Evolutionary conservation across 92 coral and sea anemone species (phyloP), one percentile per base, ranked within the genome.

Genomic region (Epizoanthus scotinus): DNA sequence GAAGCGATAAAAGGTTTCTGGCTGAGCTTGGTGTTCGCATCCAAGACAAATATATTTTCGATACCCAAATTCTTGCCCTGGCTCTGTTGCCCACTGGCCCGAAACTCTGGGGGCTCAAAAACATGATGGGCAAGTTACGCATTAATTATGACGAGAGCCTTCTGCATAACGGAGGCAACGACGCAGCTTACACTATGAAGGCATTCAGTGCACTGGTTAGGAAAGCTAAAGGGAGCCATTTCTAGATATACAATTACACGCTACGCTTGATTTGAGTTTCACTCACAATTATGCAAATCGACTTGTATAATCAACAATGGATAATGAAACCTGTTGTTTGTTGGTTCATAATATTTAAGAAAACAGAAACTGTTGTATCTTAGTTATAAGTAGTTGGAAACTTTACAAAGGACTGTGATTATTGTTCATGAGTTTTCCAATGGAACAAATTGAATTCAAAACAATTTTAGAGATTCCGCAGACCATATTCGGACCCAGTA

Each of bases 141-240:
- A 86, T 88, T 38, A 6, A 34, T 8, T 91, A 21, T 59, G 82
- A 85, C 4, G 88, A 85, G 61, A 79, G 36, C 9, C 38, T 70
- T 72, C 79, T 91, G 34, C 94, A 91, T 61, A 91, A 91, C 42
- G 88, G 87, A 25, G 93, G 85, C 6, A 86, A 87, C 72, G 93
- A 90, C 52, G 93, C 90, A 15, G 59, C 24, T 40, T 87, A 87
- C 70, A 87, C 94, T 55, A 82, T 84, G 89, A 22, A 87, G 19
- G 90, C 77, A 6, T 91, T 91, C 72, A 66, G 77, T 8, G 81
- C 74, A 15, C 87, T 89, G 20, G 75, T 62, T 0, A 21, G 8
- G 8, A 57, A 57, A 57, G 62, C 62, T 0, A 57, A 57, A 21
- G 25, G 0, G 62, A 6, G 22, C 10, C 8, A 57, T 21, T 57